Conservation (phyloP, 1,140 invertebrate species). For the Oscheius sp. region DNA sequence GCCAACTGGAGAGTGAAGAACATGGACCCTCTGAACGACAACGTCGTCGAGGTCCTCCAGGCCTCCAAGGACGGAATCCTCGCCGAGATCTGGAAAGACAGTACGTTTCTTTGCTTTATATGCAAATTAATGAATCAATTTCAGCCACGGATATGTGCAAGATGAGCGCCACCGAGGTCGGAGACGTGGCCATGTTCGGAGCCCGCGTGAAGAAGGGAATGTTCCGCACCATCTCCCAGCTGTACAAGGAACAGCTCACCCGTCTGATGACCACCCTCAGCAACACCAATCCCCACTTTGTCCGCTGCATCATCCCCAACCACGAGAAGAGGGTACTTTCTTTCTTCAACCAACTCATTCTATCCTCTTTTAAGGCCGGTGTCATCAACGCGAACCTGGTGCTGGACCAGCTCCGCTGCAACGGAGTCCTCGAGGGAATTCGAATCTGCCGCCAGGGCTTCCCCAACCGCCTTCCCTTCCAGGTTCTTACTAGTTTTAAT, state of each 20-base stretch:
- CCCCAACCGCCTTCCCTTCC: conserved; percentile 73
- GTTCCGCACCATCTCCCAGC: conserved; percentile 96
- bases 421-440: conserved; percentile 99
- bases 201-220: conserved; percentile 69
- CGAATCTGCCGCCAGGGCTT: conserved; percentile 99
- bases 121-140: conserved; percentile 85
- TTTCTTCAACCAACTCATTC: conserved; percentile 56
- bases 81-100: conserved; percentile 96
- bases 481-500: too few species aligned
- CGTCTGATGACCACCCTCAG: conserved; percentile 93
- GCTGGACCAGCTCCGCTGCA: conserved; percentile 98
- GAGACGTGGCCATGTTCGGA: conserved; percentile 84
- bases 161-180: conserved; percentile 89
- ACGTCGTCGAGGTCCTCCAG: conserved; percentile 92
- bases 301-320: conserved; percentile 99
- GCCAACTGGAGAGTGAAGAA: conserved; percentile 98
- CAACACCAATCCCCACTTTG: conserved; percentile 99
- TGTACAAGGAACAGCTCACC: conserved; percentile 89
- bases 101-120: conserved; percentile 88
- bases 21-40: conserved; percentile 98
- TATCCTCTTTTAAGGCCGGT: too few species aligned
- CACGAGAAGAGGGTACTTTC: too few species aligned
- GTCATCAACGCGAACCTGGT: conserved; percentile 96
- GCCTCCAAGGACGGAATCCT: conserved; percentile 91
- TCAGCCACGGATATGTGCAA: conserved; percentile 14